These are phyloP conservation scores for Sebastes glaucus DNA, from an alignment of 2,797 vertebrate genomes.

Conservation along the genomic window DNA sequence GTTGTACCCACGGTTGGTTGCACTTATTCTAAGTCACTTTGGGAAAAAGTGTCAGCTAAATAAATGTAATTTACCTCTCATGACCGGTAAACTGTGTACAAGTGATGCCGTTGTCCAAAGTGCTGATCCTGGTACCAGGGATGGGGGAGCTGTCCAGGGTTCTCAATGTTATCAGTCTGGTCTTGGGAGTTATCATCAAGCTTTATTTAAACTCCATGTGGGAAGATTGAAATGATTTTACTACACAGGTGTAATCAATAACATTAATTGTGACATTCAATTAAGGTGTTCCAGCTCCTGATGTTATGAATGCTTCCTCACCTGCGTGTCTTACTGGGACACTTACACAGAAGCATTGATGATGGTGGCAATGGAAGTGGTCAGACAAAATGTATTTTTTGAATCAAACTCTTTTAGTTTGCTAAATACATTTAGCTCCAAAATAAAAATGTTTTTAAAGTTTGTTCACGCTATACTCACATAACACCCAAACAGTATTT, in stretches of 20 bases:
- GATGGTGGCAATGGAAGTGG: not conserved
- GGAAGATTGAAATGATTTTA: not conserved
- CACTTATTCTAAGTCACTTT: no score
- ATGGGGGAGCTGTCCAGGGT: no score
- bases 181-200: not conserved
- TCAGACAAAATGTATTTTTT: not conserved
- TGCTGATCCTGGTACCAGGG: no score
- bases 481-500: not conserved
- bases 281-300: not conserved
- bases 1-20: no score
- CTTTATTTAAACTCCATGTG: not conserved
- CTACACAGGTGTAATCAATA: not conserved
- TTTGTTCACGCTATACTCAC: not conserved
- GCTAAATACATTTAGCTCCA: no score
- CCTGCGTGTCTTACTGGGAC: not conserved
- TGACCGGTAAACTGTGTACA: fast-evolving
- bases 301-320: not conserved
- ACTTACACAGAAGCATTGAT: not conserved
- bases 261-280: not conserved
- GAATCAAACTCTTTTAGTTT: not conserved
- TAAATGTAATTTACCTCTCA: no score
- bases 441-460: no score
- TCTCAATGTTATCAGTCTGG: not conserved
- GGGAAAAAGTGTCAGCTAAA: no score
- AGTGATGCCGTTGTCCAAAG: no score